Evolutionary conservation across 2,888 invertebrate genomes (phyloP), one percentile per base, ranked within the genome.

Genomic region (Perizoma flavofasciatum): DNA sequence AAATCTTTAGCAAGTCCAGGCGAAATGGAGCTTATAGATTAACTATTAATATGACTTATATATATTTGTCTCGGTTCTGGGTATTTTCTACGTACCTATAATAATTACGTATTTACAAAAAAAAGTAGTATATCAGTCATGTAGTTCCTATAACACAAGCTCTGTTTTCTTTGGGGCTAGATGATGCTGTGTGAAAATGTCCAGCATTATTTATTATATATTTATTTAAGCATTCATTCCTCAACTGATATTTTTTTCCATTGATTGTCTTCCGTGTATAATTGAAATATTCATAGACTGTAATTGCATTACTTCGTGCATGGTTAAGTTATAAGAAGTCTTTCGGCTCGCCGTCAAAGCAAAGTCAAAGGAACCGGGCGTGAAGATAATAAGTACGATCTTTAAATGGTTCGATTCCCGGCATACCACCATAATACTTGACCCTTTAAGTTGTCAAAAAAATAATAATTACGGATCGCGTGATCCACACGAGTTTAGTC

Each of bases 401-500:
- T 49, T 41, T 47, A 49, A 53, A 50, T 43, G 55, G 49, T 37
- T 11, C 9, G 41, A 55, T 58, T 55, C 59, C 49, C 9, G 11
- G 41, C 59, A 69, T 72, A 53, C 60, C 59, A 11, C 65, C 66
- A 64, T 65, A 69, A 71, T 71, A 68, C 49, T 59, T 64, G 71
- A 72, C 77, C 74, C 71, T 69, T 66, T 59, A 68, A 66, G 70
- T 70, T 69, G 65, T 66, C 68, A 69, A 77, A 79, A 79, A 78
- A 78, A 73, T 52, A 70, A 72, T 68, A 74, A 77, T 74, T 76
- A 75, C 62, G 59, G 71, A 66, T 79, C 71, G 81, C 81, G 81
- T 81, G 81, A 73, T 81, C 67, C 62, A 63, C 67, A 73, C 74
- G 70, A 81, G 80, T 81, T 80, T 78, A 75, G 77, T 74, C 73